Base-by-base conservation (phyloP, 2,797 vertebrate genomes). In the Syngnathus rostellatus region DNA sequence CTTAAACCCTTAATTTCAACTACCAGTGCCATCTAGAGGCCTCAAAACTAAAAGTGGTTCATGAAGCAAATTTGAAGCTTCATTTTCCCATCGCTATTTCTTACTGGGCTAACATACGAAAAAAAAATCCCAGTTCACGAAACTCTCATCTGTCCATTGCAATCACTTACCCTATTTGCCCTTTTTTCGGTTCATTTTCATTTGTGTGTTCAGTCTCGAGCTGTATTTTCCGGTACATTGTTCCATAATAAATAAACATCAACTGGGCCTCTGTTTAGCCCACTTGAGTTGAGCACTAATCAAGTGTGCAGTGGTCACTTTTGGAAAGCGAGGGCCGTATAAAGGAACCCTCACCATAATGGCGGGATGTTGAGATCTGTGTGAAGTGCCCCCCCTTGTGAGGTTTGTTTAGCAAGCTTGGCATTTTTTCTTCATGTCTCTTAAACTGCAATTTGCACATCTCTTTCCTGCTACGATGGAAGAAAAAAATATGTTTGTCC, bases 221-320 rank as follows among this genome's bases (percentile, higher is more conserved):
- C 54, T 16, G 25, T 39, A 1, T 57, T 59, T 39, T 39, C 16
- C 9, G 4, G 17, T 10, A 31, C 14, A 17, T 57, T 37, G 11
- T 57, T 71, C 63, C 39, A 71, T 62, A 65, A 51, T 46, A 46
- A 10, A 31, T 62, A 23, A 9, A 72, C 40, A 68, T 16, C 45
- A 31, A 21, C 40, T 1, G 1, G 39, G 39, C 60, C 54, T 68
- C 41, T 73, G 65, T 78, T 77, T 72, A 65, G 50, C 51, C 50
- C 39, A 25, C 74, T 83, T 60, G 19, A 71, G 37, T 75, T 60
- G 69, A 86, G 80, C 72, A 71, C 70, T 76, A 61, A 77, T 87
- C 67, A 64, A 84, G 67, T 66, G 53, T 77, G 79, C 77, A 75
- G 74, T 74, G 76, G 81, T 80, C 75, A 75, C 72, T 84, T 74